Percentiles rank a stretch among this genome's conserved stretches.
phyloP scores from a whole-genome alignment of 2,113 vertebrate species.

The Anhinga anhinga region DNA sequence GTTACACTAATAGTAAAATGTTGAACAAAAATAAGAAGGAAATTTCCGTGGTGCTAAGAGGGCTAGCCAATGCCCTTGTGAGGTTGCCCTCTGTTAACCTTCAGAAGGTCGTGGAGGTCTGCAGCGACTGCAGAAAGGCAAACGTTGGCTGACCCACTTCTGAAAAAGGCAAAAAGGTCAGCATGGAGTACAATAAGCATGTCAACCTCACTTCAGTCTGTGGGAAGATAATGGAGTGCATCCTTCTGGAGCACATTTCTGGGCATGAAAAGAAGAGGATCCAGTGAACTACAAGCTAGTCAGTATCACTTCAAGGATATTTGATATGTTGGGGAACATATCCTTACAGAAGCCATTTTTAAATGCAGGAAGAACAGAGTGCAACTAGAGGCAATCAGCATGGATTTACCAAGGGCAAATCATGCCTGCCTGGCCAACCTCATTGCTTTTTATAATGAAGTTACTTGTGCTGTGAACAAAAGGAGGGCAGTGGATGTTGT shows the following conservation, averaged over 20 bases:
- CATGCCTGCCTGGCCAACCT: neutral
- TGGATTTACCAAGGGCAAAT: neutral
- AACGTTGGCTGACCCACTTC: neutral
- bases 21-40: neutral
- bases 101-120: neutral
- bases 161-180: neutral
- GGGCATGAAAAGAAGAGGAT: neutral
- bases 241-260: neutral
- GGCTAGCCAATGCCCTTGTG: neutral
- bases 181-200: neutral
- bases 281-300: neutral
- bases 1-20: neutral
- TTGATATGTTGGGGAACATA: neutral
- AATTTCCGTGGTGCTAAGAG: neutral
- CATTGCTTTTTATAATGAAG: neutral
- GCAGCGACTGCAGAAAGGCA: neutral
- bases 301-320: neutral
- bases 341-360: neutral
- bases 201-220: neutral
- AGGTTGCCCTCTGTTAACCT: neutral
- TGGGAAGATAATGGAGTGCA: neutral
- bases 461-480: neutral
- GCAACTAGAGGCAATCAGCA: neutral
- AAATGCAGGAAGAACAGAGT: neutral
- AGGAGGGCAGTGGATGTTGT: neutral